Evolutionary conservation across 2,113 vertebrate species (phyloP).

Genomic region (Cercocebus atys): DNA sequence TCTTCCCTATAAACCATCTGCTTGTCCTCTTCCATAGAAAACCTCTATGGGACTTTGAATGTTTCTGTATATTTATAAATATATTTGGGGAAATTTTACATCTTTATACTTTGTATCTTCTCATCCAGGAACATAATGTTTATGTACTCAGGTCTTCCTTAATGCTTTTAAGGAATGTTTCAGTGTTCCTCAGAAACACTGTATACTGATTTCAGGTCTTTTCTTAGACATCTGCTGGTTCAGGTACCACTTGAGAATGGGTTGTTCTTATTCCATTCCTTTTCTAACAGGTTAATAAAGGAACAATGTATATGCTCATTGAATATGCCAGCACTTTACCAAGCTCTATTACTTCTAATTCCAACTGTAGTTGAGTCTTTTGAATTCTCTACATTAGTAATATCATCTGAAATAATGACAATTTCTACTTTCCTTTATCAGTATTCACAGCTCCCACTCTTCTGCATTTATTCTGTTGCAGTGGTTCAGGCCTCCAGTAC

Average conservation of each 20-base stretch:
- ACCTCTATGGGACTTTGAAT: neutral
- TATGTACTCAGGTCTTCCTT: neutral
- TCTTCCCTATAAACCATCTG: neutral
- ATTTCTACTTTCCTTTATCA: neutral
- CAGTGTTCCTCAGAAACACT: too few relatives aligned
- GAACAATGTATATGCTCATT: fast-evolving
- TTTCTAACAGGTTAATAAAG: fast-evolving
- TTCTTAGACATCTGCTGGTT: fast-evolving
- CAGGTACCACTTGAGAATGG: too few relatives aligned
- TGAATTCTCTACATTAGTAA: fast-evolving
- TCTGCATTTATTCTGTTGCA: neutral
- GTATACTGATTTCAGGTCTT: neutral
- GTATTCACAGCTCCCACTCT: neutral
- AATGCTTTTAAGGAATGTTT: too few relatives aligned
- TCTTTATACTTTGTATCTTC: neutral
- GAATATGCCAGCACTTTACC: fast-evolving
- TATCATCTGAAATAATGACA: neutral
- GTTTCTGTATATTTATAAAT: neutral
- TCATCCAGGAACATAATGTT: fast-evolving
- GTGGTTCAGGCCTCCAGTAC: fast-evolving
- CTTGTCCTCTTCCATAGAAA: neutral
- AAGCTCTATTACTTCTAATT: neutral
- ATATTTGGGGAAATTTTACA: neutral
- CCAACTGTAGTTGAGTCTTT: neutral
- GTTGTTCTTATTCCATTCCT: fast-evolving